These are phyloP conservation scores for Scolanthus callimorphus DNA, from an alignment of 92 coral and sea anemone species.

Conservation along the genomic window DNA sequence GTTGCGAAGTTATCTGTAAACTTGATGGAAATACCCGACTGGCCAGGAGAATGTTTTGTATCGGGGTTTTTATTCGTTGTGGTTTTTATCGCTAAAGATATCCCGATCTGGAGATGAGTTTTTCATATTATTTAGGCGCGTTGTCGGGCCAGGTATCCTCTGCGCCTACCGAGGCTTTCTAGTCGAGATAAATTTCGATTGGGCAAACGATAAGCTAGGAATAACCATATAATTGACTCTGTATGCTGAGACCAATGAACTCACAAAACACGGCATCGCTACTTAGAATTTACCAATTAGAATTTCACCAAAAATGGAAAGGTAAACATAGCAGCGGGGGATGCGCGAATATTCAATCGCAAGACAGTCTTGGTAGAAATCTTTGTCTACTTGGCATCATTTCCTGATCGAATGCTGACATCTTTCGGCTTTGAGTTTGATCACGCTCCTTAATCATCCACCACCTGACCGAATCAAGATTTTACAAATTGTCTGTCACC, in stretches of 20 bases:
- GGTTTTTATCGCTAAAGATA: not conserved
- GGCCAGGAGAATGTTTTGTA: not conserved
- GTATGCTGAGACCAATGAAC: not conserved
- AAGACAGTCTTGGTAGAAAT: not conserved
- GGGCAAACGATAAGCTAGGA: not conserved
- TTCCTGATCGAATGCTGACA: not conserved
- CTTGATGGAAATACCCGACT: not conserved
- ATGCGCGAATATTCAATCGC: not conserved
- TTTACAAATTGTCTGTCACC: not conserved
- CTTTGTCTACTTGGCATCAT: not conserved
- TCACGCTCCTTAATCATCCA: too few species aligned
- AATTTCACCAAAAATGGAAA: not conserved
- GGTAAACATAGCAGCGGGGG: constrained; percentile 2
- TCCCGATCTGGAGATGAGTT: not conserved
- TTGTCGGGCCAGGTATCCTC: not conserved
- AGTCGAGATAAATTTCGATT: constrained; percentile 1
- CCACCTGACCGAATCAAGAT: too few species aligned
- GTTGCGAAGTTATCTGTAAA: not conserved
- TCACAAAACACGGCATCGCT: not conserved
- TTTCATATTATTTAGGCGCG: not conserved
- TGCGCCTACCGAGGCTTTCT: not conserved
- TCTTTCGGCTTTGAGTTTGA: not conserved
- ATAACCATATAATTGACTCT: constrained; percentile 6
- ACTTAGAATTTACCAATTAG: constrained; percentile 4
- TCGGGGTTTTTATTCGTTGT: not conserved